A percentile compares a stretch with the other conserved stretches of the same genome.
Conservation (phyloP, 2,113 vertebrate species). For the Saguinus midas region DNA sequence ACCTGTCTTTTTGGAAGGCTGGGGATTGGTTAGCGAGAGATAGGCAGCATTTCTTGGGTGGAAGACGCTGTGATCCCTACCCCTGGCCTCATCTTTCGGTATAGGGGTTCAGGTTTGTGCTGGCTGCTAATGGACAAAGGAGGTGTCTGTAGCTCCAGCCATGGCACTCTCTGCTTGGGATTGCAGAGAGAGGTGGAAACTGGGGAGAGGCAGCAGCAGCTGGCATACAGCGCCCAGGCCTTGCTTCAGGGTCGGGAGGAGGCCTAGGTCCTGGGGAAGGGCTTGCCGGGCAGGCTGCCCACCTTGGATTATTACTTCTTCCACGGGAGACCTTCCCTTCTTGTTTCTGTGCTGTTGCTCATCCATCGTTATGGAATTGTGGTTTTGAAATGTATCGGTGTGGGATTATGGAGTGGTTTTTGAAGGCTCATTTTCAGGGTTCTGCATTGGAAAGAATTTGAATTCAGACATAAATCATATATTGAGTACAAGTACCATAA, state of each 20-base stretch:
- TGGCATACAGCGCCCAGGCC: fast-evolving
- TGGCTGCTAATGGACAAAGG: fast-evolving
- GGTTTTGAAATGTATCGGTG: fast-evolving
- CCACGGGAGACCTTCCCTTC: not conserved
- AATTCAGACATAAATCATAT: not conserved
- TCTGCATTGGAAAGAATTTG: not conserved
- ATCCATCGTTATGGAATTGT: fast-evolving
- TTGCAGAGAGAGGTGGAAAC: fast-evolving
- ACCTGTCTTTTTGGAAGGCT: not conserved
- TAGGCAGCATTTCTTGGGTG: not conserved
- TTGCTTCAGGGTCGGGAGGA: not conserved
- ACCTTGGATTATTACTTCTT: fast-evolving
- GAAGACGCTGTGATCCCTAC: not conserved
- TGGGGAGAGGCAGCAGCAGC: not conserved
- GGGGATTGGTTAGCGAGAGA: not conserved
- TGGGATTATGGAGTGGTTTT: too few species aligned
- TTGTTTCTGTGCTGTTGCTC: fast-evolving
- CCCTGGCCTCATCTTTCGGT: not conserved
- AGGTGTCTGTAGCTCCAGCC: fast-evolving
- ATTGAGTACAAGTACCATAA: not conserved
- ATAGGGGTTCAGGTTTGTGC: fast-evolving
- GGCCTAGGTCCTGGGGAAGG: too few species aligned
- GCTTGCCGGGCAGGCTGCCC: too few species aligned
- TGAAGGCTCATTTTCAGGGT: not conserved
- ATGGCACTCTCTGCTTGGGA: fast-evolving